Evolutionary conservation across 2,888 invertebrate species (phyloP).

Genomic region (Drosophila falleni): DNA sequence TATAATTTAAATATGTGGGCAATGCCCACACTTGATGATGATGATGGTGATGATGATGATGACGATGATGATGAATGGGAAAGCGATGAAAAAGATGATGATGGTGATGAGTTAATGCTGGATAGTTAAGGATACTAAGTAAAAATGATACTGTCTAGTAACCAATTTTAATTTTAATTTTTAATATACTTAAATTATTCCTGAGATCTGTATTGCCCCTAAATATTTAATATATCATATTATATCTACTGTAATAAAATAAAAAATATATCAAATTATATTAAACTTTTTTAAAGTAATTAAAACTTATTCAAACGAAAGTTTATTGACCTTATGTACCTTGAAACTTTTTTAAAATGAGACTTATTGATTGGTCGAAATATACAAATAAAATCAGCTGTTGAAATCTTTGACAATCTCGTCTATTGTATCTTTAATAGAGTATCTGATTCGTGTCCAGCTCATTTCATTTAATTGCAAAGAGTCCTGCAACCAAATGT

Average conservation of each 20-base stretch:
- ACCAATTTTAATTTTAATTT: no score
- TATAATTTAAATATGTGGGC: neutral
- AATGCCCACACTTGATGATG: neutral
- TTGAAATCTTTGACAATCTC: neutral
- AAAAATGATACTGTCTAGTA: no score
- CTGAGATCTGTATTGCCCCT: no score
- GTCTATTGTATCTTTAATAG: neutral
- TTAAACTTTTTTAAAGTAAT: no score
- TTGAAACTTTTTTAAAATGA: neutral
- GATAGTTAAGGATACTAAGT: no score
- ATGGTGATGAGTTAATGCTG: neutral
- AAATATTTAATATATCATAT: no score
- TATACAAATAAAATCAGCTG: neutral
- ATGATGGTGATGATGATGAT: neutral
- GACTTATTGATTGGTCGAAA: neutral
- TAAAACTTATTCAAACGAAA: neutral
- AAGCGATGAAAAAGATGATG: neutral
- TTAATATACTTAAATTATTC: no score
- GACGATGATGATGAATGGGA: neutral
- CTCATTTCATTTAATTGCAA: conserved; percentile 24
- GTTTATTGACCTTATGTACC: neutral
- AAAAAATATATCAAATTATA: no score
- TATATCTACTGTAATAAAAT: no score
- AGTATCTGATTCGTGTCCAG: conserved; percentile 25
- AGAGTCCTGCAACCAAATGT: conserved; percentile 18